A percentile compares a stretch with the other conserved stretches of the same genome.
These are phyloP conservation scores for Hydrolagus colliei DNA, from an alignment of 2,797 vertebrate genomes.

Conservation along the genomic window DNA sequence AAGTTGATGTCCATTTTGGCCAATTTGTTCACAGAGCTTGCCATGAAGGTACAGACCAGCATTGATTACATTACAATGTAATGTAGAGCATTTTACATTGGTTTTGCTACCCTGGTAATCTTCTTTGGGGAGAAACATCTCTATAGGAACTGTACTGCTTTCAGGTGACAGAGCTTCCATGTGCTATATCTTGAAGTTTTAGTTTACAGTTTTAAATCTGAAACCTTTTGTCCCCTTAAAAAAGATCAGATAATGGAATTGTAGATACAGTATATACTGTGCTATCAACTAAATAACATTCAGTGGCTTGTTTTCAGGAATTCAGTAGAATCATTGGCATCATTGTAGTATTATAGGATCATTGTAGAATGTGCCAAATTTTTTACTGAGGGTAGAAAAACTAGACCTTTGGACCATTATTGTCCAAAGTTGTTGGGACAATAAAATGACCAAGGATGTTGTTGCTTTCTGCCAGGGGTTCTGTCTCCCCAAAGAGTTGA, in stretches of 20 bases:
- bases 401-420: neutral
- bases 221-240: no score
- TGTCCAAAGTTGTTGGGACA: neutral
- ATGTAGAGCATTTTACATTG: neutral
- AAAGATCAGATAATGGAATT: neutral
- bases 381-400: neutral
- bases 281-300: no score
- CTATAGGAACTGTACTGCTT: neutral
- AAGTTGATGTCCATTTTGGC: conserved; percentile 83
- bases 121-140: neutral
- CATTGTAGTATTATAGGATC: neutral
- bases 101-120: neutral
- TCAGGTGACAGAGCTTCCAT: neutral
- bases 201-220: neutral
- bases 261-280: no score
- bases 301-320: no score
- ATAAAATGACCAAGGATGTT: neutral
- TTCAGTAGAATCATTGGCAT: no score
- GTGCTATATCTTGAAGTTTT: neutral
- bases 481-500: conserved; percentile 85
- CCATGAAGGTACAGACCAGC: conserved; percentile 71
- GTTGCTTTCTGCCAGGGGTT: conserved; percentile 66
- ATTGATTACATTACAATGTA: neutral
- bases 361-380: neutral
- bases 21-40: conserved; percentile 80